Percentiles rank a stretch among this genome's conserved stretches.
These are phyloP conservation scores for Gallinago media DNA, from an alignment of 2,113 vertebrate species.

Conservation along the genomic window DNA sequence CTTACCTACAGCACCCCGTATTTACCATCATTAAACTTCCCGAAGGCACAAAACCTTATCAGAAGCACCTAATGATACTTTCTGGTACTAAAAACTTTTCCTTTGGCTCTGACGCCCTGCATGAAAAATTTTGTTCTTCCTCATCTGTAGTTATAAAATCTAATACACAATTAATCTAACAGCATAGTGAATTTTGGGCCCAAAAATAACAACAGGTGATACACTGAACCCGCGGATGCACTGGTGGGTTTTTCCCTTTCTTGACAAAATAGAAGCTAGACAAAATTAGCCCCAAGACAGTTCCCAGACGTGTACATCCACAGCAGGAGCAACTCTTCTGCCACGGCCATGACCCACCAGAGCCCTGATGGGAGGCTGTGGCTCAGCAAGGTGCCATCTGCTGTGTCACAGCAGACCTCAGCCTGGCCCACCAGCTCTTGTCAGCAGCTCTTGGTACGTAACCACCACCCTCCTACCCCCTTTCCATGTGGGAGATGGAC, in stretches of 20 bases:
- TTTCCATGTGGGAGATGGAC: neutral
- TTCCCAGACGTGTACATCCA: neutral
- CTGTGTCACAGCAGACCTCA: accelerated
- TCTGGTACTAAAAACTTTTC: neutral
- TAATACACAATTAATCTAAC: neutral
- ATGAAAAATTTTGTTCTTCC: neutral
- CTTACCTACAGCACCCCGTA: neutral
- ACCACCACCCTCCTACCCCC: neutral
- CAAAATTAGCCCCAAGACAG: neutral
- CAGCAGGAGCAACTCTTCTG: neutral
- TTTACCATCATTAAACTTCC: neutral
- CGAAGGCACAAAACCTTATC: neutral
- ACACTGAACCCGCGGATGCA: neutral
- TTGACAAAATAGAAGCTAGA: neutral
- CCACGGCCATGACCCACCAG: accelerated
- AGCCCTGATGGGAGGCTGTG: accelerated
- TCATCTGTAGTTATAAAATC: neutral
- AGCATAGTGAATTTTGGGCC: neutral
- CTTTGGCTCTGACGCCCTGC: neutral
- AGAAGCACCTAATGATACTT: accelerated
- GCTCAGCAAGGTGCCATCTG: neutral
- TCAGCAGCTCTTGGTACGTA: accelerated
- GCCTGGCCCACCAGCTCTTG: neutral
- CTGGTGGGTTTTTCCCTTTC: neutral
- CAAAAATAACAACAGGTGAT: neutral